Evolutionary conservation across 2,113 vertebrate species (phyloP).

Genomic region (Aldabrachelys gigantea): DNA sequence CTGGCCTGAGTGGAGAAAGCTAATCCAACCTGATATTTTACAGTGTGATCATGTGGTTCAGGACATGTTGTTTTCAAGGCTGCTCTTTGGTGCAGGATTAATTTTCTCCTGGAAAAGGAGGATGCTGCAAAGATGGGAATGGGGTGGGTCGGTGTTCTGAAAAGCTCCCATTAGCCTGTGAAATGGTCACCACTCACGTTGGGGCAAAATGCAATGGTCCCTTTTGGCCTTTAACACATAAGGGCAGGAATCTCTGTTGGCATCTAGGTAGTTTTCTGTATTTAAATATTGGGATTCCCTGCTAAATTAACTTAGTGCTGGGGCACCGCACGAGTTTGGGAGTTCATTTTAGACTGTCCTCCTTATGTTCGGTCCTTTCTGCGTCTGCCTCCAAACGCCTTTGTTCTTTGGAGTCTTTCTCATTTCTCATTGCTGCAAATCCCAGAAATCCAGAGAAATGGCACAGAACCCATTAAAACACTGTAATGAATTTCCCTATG

Average conservation of each 20-base stretch:
- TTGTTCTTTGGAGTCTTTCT: neutral
- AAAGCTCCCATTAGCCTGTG: neutral
- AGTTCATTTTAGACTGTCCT: neutral
- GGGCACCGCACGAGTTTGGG: neutral
- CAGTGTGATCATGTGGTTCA: neutral
- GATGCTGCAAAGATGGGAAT: neutral
- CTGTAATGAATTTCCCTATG: no score
- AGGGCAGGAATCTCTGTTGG: neutral
- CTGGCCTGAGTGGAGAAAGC: neutral
- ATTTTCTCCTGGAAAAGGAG: neutral
- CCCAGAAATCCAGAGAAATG: neutral
- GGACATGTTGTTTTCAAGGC: neutral
- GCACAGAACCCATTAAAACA: neutral
- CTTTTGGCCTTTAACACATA: neutral
- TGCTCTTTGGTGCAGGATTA: neutral
- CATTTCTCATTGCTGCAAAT: neutral
- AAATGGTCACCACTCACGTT: neutral
- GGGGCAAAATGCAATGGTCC: neutral
- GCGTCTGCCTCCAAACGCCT: neutral
- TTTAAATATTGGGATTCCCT: neutral
- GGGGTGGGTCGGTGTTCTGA: neutral
- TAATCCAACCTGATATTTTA: neutral
- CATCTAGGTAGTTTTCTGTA: neutral
- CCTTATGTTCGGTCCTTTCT: neutral
- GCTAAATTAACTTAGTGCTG: neutral